Base-by-base conservation (phyloP, 2,113 vertebrate species). In the Diglossa brunneiventris region DNA sequence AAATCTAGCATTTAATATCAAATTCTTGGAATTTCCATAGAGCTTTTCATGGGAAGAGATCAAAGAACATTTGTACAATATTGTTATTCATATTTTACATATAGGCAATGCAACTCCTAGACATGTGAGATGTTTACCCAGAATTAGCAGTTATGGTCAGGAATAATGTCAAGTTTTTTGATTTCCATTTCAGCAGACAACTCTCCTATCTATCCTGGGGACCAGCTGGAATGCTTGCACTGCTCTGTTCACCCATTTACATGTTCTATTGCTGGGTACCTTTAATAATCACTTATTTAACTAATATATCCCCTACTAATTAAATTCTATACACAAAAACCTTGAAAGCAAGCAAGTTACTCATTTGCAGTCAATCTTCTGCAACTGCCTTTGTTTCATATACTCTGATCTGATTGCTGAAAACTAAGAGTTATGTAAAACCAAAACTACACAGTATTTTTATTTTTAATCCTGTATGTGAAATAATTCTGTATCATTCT, bases 391-490 rank as follows among this genome's bases (percentile, higher is more conserved):
- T 72, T 50, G 26, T 11, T 72, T 85, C 66, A 64, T 31, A 28
- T 20, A 39, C 19, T 41, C 31, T n/a, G 49, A 61, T 21, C 14
- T 31, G 31, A 44, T 7, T 37, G 31, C 30, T 74, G 56, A 94
- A 74, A 77, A 49, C 13, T 26, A 26, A 76, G 56, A 46, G 28
- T 84, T 26, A 22, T 35, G 16, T 9, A 15, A 68, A 83, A 35
- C 16, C 17, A 31, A 42, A 76, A 44, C 31, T 8, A 33, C 0
- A 0, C 4, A 15, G 5, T 6, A 11, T 26, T 52, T n/a, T 77
- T 41, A 17, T 30, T 55, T 58, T 46, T 10, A 44, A 9, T 50
- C 39, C 55, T 14, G 10, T 35, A 7, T 16, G 3, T 55, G 44
- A 92, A 87, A 47, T 13, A 76, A 35, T 7, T 28, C 19, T 4